Evolutionary conservation across 2,797 vertebrate species (phyloP).

Genomic region (Pangasius djambal): DNA sequence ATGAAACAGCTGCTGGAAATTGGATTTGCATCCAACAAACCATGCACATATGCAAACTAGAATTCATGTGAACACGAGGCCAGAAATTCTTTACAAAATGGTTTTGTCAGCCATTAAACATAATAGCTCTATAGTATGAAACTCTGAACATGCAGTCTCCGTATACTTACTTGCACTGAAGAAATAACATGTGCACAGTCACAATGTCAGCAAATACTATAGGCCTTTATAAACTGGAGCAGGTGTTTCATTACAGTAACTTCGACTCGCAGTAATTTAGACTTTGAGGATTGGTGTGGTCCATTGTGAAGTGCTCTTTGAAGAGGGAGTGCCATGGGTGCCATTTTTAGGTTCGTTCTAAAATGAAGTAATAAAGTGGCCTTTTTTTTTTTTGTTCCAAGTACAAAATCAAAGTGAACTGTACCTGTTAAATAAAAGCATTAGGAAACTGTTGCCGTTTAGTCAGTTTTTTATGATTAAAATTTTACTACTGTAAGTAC

Average conservation of each 20-base stretch:
- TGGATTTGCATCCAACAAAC: too few relatives aligned
- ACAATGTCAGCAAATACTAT: background rate
- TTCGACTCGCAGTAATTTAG: background rate
- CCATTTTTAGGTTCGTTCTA: background rate
- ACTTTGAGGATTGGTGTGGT: background rate
- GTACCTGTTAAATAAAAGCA: background rate
- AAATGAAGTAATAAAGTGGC: background rate
- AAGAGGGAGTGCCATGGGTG: background rate
- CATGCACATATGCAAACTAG: too few relatives aligned
- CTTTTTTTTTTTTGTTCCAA: background rate
- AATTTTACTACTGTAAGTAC: background rate
- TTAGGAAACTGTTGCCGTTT: background rate
- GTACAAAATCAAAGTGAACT: background rate
- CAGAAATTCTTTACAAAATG: background rate
- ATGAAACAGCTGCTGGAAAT: too few relatives aligned
- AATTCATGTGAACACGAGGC: background rate
- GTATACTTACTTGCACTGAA: background rate
- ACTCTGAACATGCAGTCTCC: background rate
- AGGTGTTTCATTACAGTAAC: background rate
- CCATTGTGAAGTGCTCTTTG: background rate
- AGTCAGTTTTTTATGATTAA: background rate
- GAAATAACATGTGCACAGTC: background rate
- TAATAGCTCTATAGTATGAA: background rate
- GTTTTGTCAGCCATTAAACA: background rate
- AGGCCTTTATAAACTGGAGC: background rate